These are phyloP conservation scores for Drosophila mimetica DNA, from an alignment of 2,888 invertebrate species.

Conservation along the genomic window DNA sequence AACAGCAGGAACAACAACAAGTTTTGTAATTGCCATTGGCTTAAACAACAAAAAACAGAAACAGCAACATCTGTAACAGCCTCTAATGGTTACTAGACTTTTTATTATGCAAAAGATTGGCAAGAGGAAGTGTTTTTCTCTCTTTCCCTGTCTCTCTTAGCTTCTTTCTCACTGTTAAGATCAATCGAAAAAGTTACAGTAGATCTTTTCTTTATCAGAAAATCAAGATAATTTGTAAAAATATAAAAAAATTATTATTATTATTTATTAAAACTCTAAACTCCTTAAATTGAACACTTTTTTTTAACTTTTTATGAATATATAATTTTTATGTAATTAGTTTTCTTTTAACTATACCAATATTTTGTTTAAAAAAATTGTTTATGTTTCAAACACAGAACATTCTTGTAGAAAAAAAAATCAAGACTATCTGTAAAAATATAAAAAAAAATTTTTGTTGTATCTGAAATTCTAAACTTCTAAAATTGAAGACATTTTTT, in stretches of 20 bases:
- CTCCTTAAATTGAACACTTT: no score
- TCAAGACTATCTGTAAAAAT: no score
- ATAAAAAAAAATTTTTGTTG: no score
- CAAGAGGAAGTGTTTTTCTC: slow-evolving; percentile 61
- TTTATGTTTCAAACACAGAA: no score
- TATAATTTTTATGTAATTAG: no score
- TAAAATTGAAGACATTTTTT: no score
- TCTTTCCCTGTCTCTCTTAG: background rate
- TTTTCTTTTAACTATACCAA: no score
- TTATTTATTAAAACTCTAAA: no score
- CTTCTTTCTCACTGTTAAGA: slow-evolving; percentile 7
- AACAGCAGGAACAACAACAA: slow-evolving; percentile 53
- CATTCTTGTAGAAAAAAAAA: no score
- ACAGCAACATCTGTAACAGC: slow-evolving; percentile 9
- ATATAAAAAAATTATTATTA: background rate
- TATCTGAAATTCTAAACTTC: no score
- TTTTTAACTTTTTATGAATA: no score
- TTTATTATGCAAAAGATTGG: slow-evolving; percentile 70
- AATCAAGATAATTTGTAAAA: background rate
- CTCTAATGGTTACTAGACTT: slow-evolving; percentile 19
- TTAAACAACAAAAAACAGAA: slow-evolving; percentile 4
- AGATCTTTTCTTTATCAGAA: background rate
- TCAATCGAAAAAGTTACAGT: slow-evolving; percentile 4
- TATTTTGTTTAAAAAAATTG: no score
- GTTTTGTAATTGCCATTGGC: slow-evolving; percentile 65